Percentiles rank a stretch among this genome's conserved stretches.
phyloP scores from a whole-genome alignment of 2,888 invertebrate species.

The Acrobasis consociella region DNA sequence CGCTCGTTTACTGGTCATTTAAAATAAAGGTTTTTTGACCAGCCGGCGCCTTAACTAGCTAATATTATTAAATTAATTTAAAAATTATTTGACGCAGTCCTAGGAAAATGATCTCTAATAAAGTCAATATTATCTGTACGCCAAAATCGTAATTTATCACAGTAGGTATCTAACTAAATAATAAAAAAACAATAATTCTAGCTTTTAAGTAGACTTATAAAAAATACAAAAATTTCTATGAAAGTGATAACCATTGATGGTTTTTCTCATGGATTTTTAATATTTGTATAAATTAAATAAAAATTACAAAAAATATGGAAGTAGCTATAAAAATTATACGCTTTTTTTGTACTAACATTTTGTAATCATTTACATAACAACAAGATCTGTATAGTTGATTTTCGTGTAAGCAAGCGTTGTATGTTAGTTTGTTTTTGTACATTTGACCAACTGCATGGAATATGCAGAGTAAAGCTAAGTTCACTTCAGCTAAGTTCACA shows the following conservation, averaged over 20 bases:
- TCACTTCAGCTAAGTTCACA: too few relatives aligned
- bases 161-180: neutral
- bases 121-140: neutral
- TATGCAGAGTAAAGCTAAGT: too few relatives aligned
- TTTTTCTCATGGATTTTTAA: neutral
- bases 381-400: conserved; percentile 35
- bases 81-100: neutral
- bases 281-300: conserved; percentile 13
- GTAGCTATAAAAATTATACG: conserved; percentile 23
- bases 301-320: conserved; percentile 26
- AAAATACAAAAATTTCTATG: neutral
- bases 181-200: conserved; percentile 7
- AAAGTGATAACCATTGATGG: neutral
- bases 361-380: conserved; percentile 27
- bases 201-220: neutral
- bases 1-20: too few relatives aligned
- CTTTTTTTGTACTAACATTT: conserved; percentile 23
- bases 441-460: neutral
- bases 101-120: conserved; percentile 12
- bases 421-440: conserved; percentile 5
- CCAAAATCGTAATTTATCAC: conserved; percentile 5
- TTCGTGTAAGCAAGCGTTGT: neutral
- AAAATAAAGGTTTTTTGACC: too few relatives aligned
- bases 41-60: too few relatives aligned
- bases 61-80: neutral